Evolutionary conservation across 2,888 invertebrate species (phyloP).

Genomic region (Nephrocerus scutellatus): DNA sequence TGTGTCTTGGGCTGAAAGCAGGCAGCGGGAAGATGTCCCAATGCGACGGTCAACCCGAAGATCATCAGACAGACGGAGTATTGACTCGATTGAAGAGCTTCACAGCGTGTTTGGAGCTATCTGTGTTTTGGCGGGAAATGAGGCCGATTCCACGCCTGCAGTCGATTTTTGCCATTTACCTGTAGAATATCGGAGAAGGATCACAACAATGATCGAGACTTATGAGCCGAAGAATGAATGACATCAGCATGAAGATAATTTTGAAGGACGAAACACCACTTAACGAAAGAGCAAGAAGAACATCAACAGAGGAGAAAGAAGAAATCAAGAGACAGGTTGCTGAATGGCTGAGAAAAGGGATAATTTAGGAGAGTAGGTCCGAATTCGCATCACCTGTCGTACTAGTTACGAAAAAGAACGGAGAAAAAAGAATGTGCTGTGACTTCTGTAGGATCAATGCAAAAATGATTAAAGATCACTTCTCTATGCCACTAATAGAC

Average conservation of each 20-base stretch:
- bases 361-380: slow-evolving; percentile 31
- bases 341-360: slow-evolving; percentile 30
- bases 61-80: too few species aligned
- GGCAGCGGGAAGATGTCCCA: too few species aligned
- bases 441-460: slow-evolving; percentile 30
- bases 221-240: too few species aligned
- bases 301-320: slow-evolving; percentile 5
- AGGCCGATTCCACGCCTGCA: not conserved
- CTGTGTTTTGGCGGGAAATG: not conserved
- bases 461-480: slow-evolving; percentile 15
- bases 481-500: slow-evolving; percentile 18
- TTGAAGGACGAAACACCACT: slow-evolving; percentile 5
- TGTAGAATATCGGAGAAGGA: too few species aligned
- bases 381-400: slow-evolving; percentile 28
- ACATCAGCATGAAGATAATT: slow-evolving; percentile 1
- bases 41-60: too few species aligned
- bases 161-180: not conserved
- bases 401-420: slow-evolving; percentile 23
- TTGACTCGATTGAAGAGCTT: too few species aligned
- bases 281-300: slow-evolving; percentile 6
- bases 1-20: too few species aligned
- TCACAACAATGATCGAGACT: too few species aligned
- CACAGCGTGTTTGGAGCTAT: too few species aligned
- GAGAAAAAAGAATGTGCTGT: slow-evolving; percentile 28
- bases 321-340: slow-evolving; percentile 26